Evolutionary conservation across 2,113 vertebrate genomes (phyloP), one percentile per base, ranked within the genome.

Genomic region (Oncorhynchus keta): DNA sequence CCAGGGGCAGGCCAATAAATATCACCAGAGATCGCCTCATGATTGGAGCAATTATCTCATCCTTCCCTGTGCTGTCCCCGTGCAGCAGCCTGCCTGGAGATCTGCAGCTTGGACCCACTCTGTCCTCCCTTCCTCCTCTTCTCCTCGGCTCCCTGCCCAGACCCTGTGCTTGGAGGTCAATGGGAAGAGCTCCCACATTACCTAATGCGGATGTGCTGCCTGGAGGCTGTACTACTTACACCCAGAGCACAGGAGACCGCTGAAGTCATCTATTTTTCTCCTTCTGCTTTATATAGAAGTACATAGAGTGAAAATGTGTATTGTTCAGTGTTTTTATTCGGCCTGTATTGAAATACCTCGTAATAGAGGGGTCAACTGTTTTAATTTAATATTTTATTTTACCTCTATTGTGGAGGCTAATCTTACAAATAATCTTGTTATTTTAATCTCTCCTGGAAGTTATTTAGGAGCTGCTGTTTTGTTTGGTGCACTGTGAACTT

Each of bases 41-140:
- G 83, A 87, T 75, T 79, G 76, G 5, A 78, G 76, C 79, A 81
- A 82, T 92, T 87, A 91, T 90, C 85, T 91, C 88, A 90, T 89
- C 76, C 3, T 35, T 1, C 69, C 55, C 32, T 20, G 79, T 45
- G 35, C 16, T 7, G 32, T 82, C 83, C 74, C 81, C 79, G 49
- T 74, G 26, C 79, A 70, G 72, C 22, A 26, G 49, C 67, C 24
- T 28, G 8, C 18, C 30, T 35, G 51, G 51, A 55, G 51, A 55
- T 5, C 51, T 2, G 67, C 32, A 4, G 8, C 79, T 84, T 84
- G 84, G 82, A 82, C 71, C 68, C 64, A 69, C 76, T 87, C 70
- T 30, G 28, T 22, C 69, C 64, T 84, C 86, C 86, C 88, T 39
- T 11, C 59, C 59, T 20, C 16, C 18, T 11, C n/a, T n/a, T 11